A percentile compares a stretch with the other conserved stretches of the same genome.
These are phyloP conservation scores for Egretta garzetta DNA, from an alignment of 2,113 vertebrate genomes.

Conservation along the genomic window DNA sequence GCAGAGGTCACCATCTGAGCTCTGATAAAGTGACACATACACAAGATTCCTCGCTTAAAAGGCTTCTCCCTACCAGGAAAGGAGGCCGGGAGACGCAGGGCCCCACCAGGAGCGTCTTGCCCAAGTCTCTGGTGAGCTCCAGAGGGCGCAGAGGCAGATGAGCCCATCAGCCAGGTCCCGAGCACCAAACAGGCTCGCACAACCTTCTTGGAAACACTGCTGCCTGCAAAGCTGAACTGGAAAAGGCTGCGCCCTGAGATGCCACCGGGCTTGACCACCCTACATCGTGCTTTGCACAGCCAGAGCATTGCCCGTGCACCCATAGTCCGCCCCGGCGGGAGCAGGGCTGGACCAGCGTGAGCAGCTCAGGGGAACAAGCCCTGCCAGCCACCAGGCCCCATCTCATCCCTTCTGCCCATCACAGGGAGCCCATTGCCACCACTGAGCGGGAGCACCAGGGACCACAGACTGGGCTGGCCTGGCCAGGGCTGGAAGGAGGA, in stretches of 20 bases:
- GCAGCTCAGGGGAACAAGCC: accelerated
- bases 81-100: not conserved
- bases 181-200: accelerated
- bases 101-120: not conserved
- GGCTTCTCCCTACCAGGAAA: not conserved
- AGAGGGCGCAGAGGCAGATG: accelerated
- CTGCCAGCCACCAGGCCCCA: too few relatives aligned
- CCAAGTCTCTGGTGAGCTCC: not conserved
- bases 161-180: accelerated
- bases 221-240: accelerated
- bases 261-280: accelerated
- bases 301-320: accelerated
- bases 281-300: accelerated
- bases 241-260: too few relatives aligned
- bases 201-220: accelerated
- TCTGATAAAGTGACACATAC: accelerated
- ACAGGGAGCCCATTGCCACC: not conserved
- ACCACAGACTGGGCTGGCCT: accelerated
- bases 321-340: accelerated
- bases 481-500: not conserved
- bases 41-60: not conserved
- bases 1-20: accelerated
- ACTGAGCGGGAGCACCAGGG: accelerated
- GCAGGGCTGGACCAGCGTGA: not conserved
- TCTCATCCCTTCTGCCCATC: not conserved